Evolutionary conservation across 92 coral and sea anemone genomes (phyloP).

Genomic region (Parazoanthus darwini): DNA sequence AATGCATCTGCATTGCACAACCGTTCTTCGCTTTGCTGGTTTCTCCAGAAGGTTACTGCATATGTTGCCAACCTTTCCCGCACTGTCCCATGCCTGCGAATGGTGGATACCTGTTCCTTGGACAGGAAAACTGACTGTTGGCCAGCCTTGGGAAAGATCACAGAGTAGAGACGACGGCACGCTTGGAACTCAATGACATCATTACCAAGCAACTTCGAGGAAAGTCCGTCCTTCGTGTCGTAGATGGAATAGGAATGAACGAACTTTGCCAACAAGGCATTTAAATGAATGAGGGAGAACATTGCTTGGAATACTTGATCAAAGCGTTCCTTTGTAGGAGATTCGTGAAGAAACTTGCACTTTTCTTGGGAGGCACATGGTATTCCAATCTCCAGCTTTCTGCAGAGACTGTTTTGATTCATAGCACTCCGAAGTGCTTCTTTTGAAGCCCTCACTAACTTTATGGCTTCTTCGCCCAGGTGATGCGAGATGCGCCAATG

Average conservation of each 20-base stretch:
- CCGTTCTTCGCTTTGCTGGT: conserved; percentile 38
- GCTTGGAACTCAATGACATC: conserved; percentile 54
- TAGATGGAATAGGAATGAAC: conserved; percentile 38
- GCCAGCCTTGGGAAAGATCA: conserved; percentile 65
- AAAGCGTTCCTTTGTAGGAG: conserved; percentile 46
- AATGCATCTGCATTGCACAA: conserved; percentile 64
- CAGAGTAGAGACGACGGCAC: conserved; percentile 53
- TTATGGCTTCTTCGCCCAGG: conserved; percentile 44
- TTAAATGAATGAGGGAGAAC: conserved; percentile 51
- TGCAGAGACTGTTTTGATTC: conserved; percentile 44
- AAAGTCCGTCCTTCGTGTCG: conserved; percentile 42
- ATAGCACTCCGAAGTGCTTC: conserved; percentile 7
- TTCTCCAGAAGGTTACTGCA: conserved; percentile 60
- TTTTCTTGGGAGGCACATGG: conserved; percentile 35
- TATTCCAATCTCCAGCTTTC: conserved; percentile 47
- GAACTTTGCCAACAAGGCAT: conserved; percentile 58
- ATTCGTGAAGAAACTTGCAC: conserved; percentile 54
- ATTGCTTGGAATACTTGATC: conserved; percentile 44
- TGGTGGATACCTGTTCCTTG: conserved; percentile 38
- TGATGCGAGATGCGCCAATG: conserved; percentile 52
- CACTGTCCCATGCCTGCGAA: conserved; percentile 50
- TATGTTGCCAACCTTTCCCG: conserved; percentile 56
- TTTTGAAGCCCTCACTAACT: conserved; percentile 40
- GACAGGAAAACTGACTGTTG: conserved; percentile 48
- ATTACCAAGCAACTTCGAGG: conserved; percentile 35